phyloP scores from a whole-genome alignment of 2,797 vertebrate genomes.

The Cyclopterus lumpus region DNA sequence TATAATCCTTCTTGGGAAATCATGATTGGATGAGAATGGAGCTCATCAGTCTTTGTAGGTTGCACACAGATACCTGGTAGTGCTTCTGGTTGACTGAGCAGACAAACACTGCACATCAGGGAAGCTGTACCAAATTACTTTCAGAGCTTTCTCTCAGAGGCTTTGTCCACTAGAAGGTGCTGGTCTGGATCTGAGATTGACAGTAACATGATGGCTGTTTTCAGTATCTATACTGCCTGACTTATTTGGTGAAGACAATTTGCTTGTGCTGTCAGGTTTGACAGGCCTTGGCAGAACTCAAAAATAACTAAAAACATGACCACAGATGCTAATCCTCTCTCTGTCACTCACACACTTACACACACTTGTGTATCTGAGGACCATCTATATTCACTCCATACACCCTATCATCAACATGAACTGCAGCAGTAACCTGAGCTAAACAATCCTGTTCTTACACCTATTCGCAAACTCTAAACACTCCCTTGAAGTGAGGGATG shows the following conservation, averaged over 20 bases:
- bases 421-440: not conserved
- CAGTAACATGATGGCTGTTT: conserved; percentile 20
- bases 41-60: conserved; percentile 1
- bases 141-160: not conserved
- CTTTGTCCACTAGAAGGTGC: conserved; percentile 14
- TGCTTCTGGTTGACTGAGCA: not conserved
- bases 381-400: conserved; percentile 5
- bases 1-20: not conserved
- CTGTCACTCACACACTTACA: conserved; percentile 21
- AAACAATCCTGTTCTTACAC: not conserved
- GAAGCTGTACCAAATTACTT: not conserved
- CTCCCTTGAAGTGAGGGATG: not conserved
- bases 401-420: not conserved
- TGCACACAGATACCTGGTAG: not conserved
- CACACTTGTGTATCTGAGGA: conserved; percentile 1
- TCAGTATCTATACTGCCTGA: conserved; percentile 20
- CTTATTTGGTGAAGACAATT: conserved; percentile 25
- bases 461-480: not conserved
- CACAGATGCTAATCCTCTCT: conserved; percentile 15
- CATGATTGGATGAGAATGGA: not conserved
- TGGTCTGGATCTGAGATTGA: conserved; percentile 22
- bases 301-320: conserved; percentile 4
- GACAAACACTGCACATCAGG: not conserved
- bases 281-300: conserved; percentile 22
- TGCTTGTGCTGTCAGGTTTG: conserved; percentile 29